Conservation (phyloP, 2,113 vertebrate genomes). For the Brachypteracias leptosomus region DNA sequence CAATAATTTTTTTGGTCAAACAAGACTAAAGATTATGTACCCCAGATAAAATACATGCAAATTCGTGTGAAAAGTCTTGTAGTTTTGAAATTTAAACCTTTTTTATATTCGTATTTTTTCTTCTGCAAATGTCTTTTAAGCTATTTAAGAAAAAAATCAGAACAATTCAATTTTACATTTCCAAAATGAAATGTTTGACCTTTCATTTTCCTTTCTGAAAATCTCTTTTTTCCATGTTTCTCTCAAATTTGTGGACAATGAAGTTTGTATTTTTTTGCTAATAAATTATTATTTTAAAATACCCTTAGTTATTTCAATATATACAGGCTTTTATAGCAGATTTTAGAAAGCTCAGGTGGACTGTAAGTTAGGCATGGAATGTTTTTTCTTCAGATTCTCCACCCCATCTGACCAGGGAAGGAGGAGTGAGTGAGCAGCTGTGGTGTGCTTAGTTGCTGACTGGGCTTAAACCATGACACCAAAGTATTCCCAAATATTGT, state of each 20-base stretch:
- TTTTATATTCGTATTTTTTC: not conserved
- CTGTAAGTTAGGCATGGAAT: not conserved
- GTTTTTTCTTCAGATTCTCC: not conserved
- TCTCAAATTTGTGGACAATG: not conserved
- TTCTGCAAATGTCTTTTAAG: not conserved
- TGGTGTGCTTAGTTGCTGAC: not conserved
- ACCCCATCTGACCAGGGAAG: not conserved
- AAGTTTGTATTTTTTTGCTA: not conserved
- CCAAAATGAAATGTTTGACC: not conserved
- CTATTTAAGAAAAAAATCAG: not conserved
- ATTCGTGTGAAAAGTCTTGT: not conserved
- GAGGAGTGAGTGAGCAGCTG: not conserved
- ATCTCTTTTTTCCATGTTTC: not conserved
- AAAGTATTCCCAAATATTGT: not conserved
- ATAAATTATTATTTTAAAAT: not conserved
- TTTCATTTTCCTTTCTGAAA: not conserved
- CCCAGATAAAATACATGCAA: not conserved
- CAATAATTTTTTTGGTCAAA: not conserved
- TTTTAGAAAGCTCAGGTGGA: not conserved
- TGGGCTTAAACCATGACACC: not conserved
- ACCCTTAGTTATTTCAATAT: not conserved
- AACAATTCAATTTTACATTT: not conserved
- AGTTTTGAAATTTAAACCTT: not conserved
- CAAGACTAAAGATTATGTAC: not conserved
- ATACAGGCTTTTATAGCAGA: accelerated